Evolutionary conservation across 2,113 vertebrate genomes (phyloP), one percentile per base, ranked within the genome.

Genomic region (Junco hyemalis): DNA sequence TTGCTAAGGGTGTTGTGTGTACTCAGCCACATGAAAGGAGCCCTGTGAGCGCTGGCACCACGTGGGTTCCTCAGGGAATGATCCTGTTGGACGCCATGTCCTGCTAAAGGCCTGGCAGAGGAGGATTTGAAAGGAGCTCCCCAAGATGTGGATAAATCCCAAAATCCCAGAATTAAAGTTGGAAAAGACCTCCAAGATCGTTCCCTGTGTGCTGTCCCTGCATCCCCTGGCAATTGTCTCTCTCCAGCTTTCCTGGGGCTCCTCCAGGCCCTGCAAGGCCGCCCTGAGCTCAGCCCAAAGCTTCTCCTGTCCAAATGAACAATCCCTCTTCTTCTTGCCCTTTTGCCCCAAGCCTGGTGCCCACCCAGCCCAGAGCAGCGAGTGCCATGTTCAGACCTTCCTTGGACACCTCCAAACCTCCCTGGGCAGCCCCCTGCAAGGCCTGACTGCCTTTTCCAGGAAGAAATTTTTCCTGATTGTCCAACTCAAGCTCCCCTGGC

Each of bases 1-100:
- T 95, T 96, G 91, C 93, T 56, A 29, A 96, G 85, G 94, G 94
- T 77, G 92, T 70, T 56, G 35, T 64, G 71, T 88, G 85, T 93
- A 85, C 76, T 95, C 72, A 80, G 82, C 19, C 68, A 38, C 17
- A 47, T 84, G 14, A 92, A 91, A 92, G 51, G 79, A 95, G 66
- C 51, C 68, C 88, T 86, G 84, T 45, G 93, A 94, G 74, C 45
- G 3, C 35, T 85, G 44, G 38, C 50, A 76, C 44, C 70, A 66
- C 19, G 3, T 18, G 69, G 57, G 68, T 60, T 78, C 57, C 1
- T 8, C 26, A 31, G 48, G 56, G 85, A 68, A 63, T 1, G 14
- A 61, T 36, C 81, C 78, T 57, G 36, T 5, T 91, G 21, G 77
- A 28, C 1, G 48, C 61, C 42, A n/a, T 12, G 4, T 9, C 31